Evolutionary conservation across 2,888 invertebrate genomes (phyloP), one percentile per base, ranked within the genome.

Genomic region (Choreutis nemorana): DNA sequence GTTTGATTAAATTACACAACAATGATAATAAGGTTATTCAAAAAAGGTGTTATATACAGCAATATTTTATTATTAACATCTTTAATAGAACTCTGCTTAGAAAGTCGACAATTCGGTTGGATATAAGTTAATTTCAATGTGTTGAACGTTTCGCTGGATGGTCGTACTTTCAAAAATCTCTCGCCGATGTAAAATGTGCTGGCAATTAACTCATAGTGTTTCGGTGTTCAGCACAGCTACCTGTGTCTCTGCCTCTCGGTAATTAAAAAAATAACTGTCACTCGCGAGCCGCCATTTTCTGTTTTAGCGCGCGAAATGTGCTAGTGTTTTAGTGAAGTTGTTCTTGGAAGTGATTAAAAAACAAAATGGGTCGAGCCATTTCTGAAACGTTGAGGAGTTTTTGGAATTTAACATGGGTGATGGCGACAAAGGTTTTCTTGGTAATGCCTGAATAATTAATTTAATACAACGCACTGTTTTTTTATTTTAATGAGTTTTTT

Each of bases 141-240:
- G 45, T 50, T 45, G 50, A 52, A 51, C 63, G 75, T 73, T 55
- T 58, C 70, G 71, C 58, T 66, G 35, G 44, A 36, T 65, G 61
- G 45, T 37, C 52, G 50, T 50, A 72, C 73, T 75, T 77, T 75
- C 75, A 62, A 77, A 77, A 77, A 71, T 60, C 61, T 59, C 62
- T 53, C 50, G 52, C 40, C 50, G 43, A 44, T 42, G 54, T 45
- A 48, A 48, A 53, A 46, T 53, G 50, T 49, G 10, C 7, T 14
- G 44, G 50, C 55, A 55, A 57, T 52, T 50, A 46, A 42, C 39
- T 42, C 42, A 55, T 30, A 62, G 61, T 64, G 41, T 53, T 57
- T 55, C 46, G 40, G 37, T 22, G 45, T 43, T 44, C 37, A 45
- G 44, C 34, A 35, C 37, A 42, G 41, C 37, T 40, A 46, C 48